Evolutionary conservation across 2,113 vertebrate genomes (phyloP), one percentile per base, ranked within the genome.

Genomic region (Sciurus niger): DNA sequence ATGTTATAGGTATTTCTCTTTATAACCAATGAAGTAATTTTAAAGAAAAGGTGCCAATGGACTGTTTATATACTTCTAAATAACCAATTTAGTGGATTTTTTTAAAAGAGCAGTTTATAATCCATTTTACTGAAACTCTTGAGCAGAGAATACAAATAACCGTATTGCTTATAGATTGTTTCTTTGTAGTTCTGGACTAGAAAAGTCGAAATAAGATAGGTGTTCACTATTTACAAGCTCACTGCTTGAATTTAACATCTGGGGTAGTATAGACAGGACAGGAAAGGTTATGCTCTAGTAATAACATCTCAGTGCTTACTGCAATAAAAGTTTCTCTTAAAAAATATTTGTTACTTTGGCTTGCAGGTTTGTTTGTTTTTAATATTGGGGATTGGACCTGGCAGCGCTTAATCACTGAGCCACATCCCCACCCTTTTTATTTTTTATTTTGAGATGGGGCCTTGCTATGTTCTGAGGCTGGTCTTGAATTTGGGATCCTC

Each of bases 51-150:
- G 48, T 53, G 32, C 58, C 32, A 91, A 24, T 14, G 74, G n/a
- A 76, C 37, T 87, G 40, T 43, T 92, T 92, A 32, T 86, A 68
- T 63, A 80, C 34, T 73, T 93, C 24, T 89, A 88, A 93, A 73
- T 91, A 80, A 55, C 78, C 22, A 82, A 30, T 85, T 82, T 55
- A 83, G 58, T 40, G 40, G 25, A 78, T 60, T 86, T 60, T 92
- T 60, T 67, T 60, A 25, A 9, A 28, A 73, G 40, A 95, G 17
- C 67, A 46, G 18, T 92, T 95, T 58, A 46, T 96, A 79, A 46
- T 63, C 25, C 78, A 55, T 79, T 84, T 93, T 73, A 37, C 34
- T 78, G 92, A 55, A 90, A 72, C 6, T 90, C 9, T 96, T 93
- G 43, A 46, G 16, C 46, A 94, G 34, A 84, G 78, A 65, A 58